Conservation (phyloP, 2,113 vertebrate genomes). For the Pterocles orientalis region DNA sequence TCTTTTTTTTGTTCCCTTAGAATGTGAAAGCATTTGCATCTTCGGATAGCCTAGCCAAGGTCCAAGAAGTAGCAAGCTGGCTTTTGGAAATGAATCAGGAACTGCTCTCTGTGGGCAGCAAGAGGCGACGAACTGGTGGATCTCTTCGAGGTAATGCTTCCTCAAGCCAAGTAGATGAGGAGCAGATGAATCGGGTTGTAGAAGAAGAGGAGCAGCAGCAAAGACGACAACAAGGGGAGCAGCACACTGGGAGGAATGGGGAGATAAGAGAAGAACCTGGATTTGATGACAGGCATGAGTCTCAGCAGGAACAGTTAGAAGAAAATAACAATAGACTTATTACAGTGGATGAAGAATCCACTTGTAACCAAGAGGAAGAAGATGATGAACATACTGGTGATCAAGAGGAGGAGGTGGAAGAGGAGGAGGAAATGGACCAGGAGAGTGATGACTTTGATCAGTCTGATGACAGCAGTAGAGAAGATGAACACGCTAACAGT, state of each 20-base stretch:
- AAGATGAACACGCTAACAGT: constrained; percentile 86
- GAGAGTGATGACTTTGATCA: constrained; percentile 98
- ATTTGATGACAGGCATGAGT: constrained; percentile 71
- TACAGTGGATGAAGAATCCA: constrained; percentile 78
- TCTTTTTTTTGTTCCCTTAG: constrained; percentile 69
- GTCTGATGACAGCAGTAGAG: constrained; percentile 92
- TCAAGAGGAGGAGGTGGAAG: constrained; percentile 85
- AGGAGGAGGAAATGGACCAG: constrained; percentile 98
- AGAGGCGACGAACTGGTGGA: constrained; percentile 90
- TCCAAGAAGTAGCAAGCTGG: constrained; percentile 99
- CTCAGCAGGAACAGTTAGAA: constrained; percentile 75
- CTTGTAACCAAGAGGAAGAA: constrained; percentile 80
- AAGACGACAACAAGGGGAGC: constrained; percentile 77
- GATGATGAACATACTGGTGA: constrained; percentile 84
- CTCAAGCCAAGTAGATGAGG: constrained; percentile 89
- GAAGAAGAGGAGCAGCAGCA: constrained; percentile 85
- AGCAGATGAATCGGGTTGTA: constrained; percentile 89
- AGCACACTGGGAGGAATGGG: constrained; percentile 76
- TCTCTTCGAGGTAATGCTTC: constrained; percentile 94
- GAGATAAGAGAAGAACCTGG: constrained; percentile 73
- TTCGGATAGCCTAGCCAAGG: constrained; percentile 99
- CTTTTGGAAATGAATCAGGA: constrained; percentile 99
- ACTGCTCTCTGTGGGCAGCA: constrained; percentile 99
- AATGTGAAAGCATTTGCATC: constrained; percentile 98
- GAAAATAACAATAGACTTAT: constrained; percentile 83